A percentile compares a stretch with the other conserved stretches of the same genome.
phyloP scores from a whole-genome alignment of 2,113 vertebrate genomes.

The Mesembrinibis cayennensis region DNA sequence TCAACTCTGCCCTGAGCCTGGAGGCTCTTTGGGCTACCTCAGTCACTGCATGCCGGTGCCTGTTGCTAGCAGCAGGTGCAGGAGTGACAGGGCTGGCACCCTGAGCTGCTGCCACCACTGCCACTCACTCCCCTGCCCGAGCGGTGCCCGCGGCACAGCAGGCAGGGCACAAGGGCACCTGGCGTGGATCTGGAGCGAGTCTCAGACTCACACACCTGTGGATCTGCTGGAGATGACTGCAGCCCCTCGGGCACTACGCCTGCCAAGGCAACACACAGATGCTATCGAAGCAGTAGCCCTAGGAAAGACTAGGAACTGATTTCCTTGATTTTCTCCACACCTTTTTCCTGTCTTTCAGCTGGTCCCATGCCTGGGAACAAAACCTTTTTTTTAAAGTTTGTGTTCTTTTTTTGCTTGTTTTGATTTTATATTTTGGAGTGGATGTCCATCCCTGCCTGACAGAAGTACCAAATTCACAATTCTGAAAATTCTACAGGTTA shows the following conservation, averaged over 20 bases:
- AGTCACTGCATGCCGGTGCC: fast-evolving
- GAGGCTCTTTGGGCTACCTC: background rate
- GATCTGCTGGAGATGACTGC: background rate
- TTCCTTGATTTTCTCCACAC: background rate
- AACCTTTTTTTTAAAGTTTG: background rate
- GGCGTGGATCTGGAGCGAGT: fast-evolving
- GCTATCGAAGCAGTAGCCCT: background rate
- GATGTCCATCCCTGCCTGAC: background rate
- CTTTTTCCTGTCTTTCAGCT: background rate
- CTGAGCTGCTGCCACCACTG: fast-evolving
- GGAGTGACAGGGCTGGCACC: background rate
- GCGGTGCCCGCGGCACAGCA: fast-evolving
- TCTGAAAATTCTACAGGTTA: background rate
- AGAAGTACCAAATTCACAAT: background rate
- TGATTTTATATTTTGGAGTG: background rate
- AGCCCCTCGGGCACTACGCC: background rate
- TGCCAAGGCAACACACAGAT: background rate
- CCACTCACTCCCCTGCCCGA: fast-evolving
- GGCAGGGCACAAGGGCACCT: background rate
- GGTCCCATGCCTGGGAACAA: background rate
- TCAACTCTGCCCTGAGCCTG: background rate
- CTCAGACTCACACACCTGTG: background rate
- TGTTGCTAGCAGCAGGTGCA: background rate
- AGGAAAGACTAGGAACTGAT: background rate
- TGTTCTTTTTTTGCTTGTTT: background rate